A percentile compares a stretch with the other conserved stretches of the same genome.
These are phyloP conservation scores for Hippoglossus hippoglossus DNA, from an alignment of 2,797 vertebrate genomes.

Conservation along the genomic window DNA sequence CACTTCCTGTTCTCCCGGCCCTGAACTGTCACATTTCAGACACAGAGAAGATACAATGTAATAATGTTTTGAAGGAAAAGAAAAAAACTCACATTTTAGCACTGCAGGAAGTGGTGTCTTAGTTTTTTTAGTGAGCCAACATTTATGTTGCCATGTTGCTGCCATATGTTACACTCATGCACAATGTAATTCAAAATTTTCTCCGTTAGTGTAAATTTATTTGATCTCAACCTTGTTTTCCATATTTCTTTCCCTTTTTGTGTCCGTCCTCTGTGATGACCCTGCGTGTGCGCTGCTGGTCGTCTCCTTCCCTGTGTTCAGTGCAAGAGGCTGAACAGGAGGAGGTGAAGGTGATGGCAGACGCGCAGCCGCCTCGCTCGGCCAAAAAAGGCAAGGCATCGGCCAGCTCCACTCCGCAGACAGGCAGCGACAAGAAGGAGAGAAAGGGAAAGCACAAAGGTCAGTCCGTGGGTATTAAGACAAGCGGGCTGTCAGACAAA, in stretches of 20 bases:
- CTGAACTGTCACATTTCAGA: slow-evolving; percentile 39
- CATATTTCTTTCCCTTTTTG: slow-evolving; percentile 7
- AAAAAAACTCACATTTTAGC: background rate
- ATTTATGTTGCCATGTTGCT: too few species aligned
- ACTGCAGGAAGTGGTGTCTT: background rate
- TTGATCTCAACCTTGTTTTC: background rate
- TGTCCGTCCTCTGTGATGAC: slow-evolving; percentile 12
- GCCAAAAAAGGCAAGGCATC: slow-evolving; percentile 92
- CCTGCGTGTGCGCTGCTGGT: slow-evolving; percentile 22
- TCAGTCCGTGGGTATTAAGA: slow-evolving; percentile 79
- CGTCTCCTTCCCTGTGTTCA: slow-evolving; percentile 70
- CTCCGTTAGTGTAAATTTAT: background rate
- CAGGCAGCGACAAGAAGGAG: slow-evolving; percentile 93
- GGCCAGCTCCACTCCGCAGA: slow-evolving; percentile 88
- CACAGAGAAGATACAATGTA: slow-evolving; percentile 15
- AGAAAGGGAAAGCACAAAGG: slow-evolving; percentile 97
- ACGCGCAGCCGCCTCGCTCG: slow-evolving; percentile 89
- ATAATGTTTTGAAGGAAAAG: background rate
- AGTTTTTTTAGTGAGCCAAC: background rate
- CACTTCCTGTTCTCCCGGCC: slow-evolving; percentile 50
- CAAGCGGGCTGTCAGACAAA: slow-evolving; percentile 12
- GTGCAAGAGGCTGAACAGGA: slow-evolving; percentile 96
- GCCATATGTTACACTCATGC: too few species aligned
- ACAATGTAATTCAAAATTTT: too few species aligned
- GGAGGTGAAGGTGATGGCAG: slow-evolving; percentile 87